Conservation (phyloP, 2,888 invertebrate species). For the Drosophila macrospina region DNA sequence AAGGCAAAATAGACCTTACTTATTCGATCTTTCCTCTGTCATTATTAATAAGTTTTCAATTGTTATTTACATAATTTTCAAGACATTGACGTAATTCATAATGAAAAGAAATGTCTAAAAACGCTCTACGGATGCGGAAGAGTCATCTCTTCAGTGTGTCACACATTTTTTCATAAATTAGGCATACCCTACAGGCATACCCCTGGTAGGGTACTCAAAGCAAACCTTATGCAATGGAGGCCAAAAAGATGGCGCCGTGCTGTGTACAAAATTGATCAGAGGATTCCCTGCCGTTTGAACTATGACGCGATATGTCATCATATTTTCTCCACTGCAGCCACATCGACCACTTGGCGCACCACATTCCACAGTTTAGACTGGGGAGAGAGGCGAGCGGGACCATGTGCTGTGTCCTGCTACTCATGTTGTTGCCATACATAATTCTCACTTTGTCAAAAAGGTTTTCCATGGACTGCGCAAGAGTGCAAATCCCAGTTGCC, state of each 20-base stretch:
- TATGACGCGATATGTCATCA: slow-evolving; percentile 86
- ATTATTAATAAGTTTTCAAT: too few relatives aligned
- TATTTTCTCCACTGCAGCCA: slow-evolving; percentile 79
- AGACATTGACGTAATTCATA: too few relatives aligned
- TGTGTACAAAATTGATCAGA: slow-evolving; percentile 86
- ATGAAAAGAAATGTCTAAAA: too few relatives aligned
- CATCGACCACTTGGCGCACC: slow-evolving; percentile 33
- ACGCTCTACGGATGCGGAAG: too few relatives aligned
- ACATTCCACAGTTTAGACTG: slow-evolving; percentile 12
- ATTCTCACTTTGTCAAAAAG: slow-evolving; percentile 74
- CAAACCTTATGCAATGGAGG: slow-evolving; percentile 47
- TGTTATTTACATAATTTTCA: too few relatives aligned
- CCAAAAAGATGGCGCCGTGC: slow-evolving; percentile 84
- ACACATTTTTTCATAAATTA: neutral
- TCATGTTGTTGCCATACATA: slow-evolving; percentile 63
- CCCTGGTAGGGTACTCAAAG: slow-evolving; percentile 39
- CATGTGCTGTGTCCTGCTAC: slow-evolving; percentile 15
- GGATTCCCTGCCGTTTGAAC: slow-evolving; percentile 86
- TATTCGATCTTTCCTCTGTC: too few relatives aligned
- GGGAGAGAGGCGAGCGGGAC: neutral
- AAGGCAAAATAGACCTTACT: too few relatives aligned
- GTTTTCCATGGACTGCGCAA: slow-evolving; percentile 60
- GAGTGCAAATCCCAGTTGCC: slow-evolving; percentile 45
- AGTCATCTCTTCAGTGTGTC: neutral
- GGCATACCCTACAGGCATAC: neutral